Evolutionary conservation across 2,797 vertebrate species (phyloP).

Genomic region (Selene dorsalis): DNA sequence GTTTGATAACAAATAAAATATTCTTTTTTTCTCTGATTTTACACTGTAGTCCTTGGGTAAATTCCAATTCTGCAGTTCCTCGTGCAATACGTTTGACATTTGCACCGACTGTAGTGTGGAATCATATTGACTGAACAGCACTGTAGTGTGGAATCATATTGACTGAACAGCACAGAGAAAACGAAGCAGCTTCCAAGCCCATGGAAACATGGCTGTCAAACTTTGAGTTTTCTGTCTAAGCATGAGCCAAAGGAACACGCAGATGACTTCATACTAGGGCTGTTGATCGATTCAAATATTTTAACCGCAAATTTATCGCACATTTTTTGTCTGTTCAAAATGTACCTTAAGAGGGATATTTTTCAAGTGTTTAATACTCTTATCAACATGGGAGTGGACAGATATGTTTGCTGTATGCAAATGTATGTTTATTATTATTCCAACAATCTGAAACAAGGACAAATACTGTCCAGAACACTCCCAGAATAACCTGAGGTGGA

Average conservation of each 20-base stretch:
- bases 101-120: background rate
- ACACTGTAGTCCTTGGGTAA: conserved; percentile 45
- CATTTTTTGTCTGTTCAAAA: too few species aligned
- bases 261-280: background rate
- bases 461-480: too few species aligned
- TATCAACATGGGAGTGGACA: too few species aligned
- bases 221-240: background rate
- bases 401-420: too few species aligned
- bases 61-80: background rate
- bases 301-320: too few species aligned
- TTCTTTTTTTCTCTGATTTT: conserved; percentile 68
- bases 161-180: background rate
- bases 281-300: too few species aligned
- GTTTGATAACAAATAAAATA: conserved; percentile 92
- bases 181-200: background rate
- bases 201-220: background rate
- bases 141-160: background rate
- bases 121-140: background rate
- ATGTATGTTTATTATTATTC: too few species aligned
- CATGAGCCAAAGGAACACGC: background rate
- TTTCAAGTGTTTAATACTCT: too few species aligned
- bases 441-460: too few species aligned
- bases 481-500: too few species aligned
- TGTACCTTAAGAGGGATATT: too few species aligned
- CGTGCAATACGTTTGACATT: background rate